Evolutionary conservation across 2,888 invertebrate genomes (phyloP), one percentile per base, ranked within the genome.

Genomic region (Ceramica pisi): DNA sequence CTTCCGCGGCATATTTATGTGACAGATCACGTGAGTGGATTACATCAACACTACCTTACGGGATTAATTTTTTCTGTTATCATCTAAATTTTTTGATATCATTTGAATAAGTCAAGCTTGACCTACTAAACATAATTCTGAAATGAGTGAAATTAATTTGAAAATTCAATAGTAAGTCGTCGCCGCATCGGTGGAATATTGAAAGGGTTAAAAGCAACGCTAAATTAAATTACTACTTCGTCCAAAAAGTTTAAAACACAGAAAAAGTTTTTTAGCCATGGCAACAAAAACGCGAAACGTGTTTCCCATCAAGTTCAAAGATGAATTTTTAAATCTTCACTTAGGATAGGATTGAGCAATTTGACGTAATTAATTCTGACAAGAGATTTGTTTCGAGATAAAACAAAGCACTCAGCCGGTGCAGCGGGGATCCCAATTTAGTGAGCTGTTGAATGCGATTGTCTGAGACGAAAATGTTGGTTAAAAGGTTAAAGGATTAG

Each of bases 1-100:
- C 87, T 88, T 88, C 83, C 70, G 35, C 31, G 71, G 69, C 81
- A 72, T 82, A 83, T 88, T 87, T 78, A 79, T 85, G 78, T 55
- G 77, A 83, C 79, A 80, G 66, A 82, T 86, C 80, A 84, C 83
- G 85, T 74, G 76, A 80, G 80, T 81, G 67, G 76, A 71, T 88
- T 77, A 78, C 75, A 72, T 81, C 68, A 75, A 79, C 67, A 62
- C 44, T 60, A 68, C 70, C 71, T 77, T 81, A 80, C 74, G 74
- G 71, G 78, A 71, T 79, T 70, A 38, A 67, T 70, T 81, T 83
- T 83, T 63, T 81, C 72, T 78, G 78, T 83, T 78, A 82, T 72
- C 66, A 65, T 67, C 71, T 56, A 56, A 67, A 81, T 72, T 63
- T 64, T 74, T 83, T 78, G 55, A 75, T 82, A 75, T 78, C 46